A percentile compares a stretch with the other conserved stretches of the same genome.
Evolutionary conservation across 2,888 invertebrate genomes (phyloP).

Genomic region (Sesia apiformis): DNA sequence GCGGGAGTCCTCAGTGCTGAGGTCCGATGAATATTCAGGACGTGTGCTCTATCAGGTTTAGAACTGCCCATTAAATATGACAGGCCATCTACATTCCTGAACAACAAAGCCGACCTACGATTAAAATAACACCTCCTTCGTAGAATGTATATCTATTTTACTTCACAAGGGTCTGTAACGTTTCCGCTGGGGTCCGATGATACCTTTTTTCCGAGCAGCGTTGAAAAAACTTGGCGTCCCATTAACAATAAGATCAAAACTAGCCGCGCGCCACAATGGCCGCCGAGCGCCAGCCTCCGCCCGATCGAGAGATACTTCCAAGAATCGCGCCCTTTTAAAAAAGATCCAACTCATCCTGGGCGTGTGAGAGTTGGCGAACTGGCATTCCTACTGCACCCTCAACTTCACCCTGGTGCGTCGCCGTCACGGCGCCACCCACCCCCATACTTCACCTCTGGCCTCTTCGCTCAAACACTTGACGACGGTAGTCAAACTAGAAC

Average conservation of each 20-base stretch:
- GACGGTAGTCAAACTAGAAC: no score
- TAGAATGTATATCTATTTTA: constrained; percentile 70
- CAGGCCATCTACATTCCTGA: constrained; percentile 71
- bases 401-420: constrained; percentile 16
- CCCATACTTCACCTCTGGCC: constrained; percentile 4
- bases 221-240: constrained; percentile 72
- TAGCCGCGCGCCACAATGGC: constrained; percentile 68
- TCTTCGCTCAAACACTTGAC: not conserved
- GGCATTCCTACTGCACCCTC: constrained; percentile 39
- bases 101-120: constrained; percentile 68
- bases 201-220: constrained; percentile 63
- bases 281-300: constrained; percentile 67
- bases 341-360: constrained; percentile 67
- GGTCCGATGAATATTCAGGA: constrained; percentile 50
- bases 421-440: constrained; percentile 11
- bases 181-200: constrained; percentile 71
- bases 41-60: constrained; percentile 45
- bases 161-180: constrained; percentile 70
- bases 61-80: constrained; percentile 71
- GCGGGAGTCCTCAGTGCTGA: no score
- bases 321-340: constrained; percentile 66
- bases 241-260: constrained; percentile 75
- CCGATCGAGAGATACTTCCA: constrained; percentile 58
- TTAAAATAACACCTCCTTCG: constrained; percentile 73
- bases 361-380: constrained; percentile 59